Evolutionary conservation across 2,797 vertebrate species (phyloP).

Genomic region (Danio jaintianensis): DNA sequence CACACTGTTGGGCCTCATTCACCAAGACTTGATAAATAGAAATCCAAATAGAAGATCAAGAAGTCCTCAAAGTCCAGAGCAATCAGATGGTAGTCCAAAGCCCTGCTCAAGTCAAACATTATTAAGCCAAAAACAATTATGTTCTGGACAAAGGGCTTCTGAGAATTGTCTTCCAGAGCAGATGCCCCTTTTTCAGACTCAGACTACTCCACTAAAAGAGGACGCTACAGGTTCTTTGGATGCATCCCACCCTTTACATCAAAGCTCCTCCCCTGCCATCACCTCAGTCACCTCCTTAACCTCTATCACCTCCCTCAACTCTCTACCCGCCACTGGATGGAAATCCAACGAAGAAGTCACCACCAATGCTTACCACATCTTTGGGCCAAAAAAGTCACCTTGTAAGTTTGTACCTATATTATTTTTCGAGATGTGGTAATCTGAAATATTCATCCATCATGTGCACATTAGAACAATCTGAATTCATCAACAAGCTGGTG

Average conservation of each 20-base stretch:
- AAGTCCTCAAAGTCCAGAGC: conserved; percentile 30
- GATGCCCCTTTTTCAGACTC: conserved; percentile 46
- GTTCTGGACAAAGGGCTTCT: conserved; percentile 47
- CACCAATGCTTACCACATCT: neutral
- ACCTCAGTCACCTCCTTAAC: conserved; percentile 68
- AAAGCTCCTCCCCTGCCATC: conserved; percentile 60
- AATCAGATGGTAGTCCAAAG: conserved; percentile 33
- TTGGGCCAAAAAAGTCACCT: neutral
- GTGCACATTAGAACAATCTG: too few relatives aligned
- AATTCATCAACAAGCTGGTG: too few relatives aligned
- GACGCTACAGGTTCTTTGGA: conserved; percentile 43
- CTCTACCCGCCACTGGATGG: conserved; percentile 46
- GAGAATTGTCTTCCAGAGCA: conserved; percentile 57
- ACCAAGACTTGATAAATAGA: conserved; percentile 70
- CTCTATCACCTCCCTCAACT: conserved; percentile 66
- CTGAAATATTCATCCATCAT: too few relatives aligned
- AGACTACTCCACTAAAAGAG: conserved; percentile 62
- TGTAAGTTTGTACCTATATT: conserved; percentile 24
- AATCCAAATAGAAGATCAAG: conserved; percentile 49
- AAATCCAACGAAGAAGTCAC: neutral
- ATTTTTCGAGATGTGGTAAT: too few relatives aligned
- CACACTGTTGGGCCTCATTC: conserved; percentile 53
- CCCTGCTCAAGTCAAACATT: conserved; percentile 69
- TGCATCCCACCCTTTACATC: conserved; percentile 56
- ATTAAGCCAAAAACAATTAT: neutral